Conservation (phyloP, 1,140 invertebrate genomes). For the Vollenhovia emeryi region DNA sequence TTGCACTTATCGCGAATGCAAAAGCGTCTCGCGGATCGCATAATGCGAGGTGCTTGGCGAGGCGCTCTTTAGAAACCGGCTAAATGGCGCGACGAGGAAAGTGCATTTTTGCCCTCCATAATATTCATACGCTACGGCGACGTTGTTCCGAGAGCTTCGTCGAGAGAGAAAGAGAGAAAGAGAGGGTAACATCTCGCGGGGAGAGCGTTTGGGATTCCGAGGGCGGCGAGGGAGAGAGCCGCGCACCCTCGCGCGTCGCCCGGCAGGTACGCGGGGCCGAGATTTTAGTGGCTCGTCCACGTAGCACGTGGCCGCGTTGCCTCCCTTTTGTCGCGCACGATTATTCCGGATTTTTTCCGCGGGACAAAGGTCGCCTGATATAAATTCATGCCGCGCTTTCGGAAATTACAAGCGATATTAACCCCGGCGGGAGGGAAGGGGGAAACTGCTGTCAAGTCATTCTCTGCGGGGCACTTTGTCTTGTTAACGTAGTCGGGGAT, state of each 20-base stretch:
- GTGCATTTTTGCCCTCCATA: conserved; percentile 49
- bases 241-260: background rate
- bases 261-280: background rate
- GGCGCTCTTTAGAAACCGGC: conserved; percentile 46
- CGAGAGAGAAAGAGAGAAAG: background rate
- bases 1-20: conserved; percentile 42
- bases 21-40: background rate
- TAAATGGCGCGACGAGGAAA: conserved; percentile 52
- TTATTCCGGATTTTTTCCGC: background rate
- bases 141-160: conserved; percentile 21
- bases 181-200: conserved; percentile 20
- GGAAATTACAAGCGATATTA: conserved; percentile 62
- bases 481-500: conserved; percentile 57
- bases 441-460: background rate
- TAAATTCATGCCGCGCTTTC: conserved; percentile 55
- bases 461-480: conserved; percentile 39
- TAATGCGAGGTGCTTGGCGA: conserved; percentile 37
- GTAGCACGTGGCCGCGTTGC: background rate
- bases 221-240: background rate
- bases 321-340: conserved; percentile 34
- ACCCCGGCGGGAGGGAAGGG: background rate
- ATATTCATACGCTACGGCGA: conserved; percentile 43
- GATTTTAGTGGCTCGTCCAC: conserved; percentile 32
- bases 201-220: conserved; percentile 23
- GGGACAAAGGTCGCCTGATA: conserved; percentile 44